A percentile compares a stretch with the other conserved stretches of the same genome.
Evolutionary conservation across 2,797 vertebrate genomes (phyloP).

Genomic region (Columba guinea): DNA sequence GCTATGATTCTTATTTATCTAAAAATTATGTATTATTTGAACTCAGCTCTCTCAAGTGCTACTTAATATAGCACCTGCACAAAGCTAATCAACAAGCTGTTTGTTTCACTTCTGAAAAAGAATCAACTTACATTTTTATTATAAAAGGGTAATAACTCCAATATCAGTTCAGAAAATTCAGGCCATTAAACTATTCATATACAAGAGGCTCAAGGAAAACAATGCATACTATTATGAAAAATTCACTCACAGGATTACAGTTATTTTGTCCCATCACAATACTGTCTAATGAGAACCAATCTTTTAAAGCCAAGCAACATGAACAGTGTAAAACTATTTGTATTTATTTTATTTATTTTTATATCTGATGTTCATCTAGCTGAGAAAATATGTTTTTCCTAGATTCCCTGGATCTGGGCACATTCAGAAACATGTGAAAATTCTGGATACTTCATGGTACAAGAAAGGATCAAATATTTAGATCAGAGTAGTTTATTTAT

Average conservation of each 20-base stretch:
- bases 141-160: not conserved
- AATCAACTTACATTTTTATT: not conserved
- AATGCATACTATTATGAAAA: not conserved
- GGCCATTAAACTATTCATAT: not conserved
- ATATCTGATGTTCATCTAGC: not conserved
- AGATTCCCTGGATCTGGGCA: not conserved
- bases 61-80: not conserved
- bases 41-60: not conserved
- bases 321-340: not conserved
- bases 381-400: not conserved
- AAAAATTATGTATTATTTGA: not conserved
- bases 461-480: not conserved
- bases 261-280: not conserved
- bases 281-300: not conserved
- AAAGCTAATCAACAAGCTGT: not conserved
- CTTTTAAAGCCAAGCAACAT: not conserved
- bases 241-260: not conserved
- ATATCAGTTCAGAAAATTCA: not conserved
- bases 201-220: not conserved
- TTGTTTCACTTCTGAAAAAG: not conserved
- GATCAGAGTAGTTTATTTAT: not conserved
- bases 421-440: not conserved
- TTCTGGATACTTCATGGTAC: not conserved
- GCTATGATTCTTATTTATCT: not conserved
- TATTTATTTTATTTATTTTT: not conserved